Base-by-base conservation (phyloP, 2,113 vertebrate genomes). In the Cromileptes altivelis region DNA sequence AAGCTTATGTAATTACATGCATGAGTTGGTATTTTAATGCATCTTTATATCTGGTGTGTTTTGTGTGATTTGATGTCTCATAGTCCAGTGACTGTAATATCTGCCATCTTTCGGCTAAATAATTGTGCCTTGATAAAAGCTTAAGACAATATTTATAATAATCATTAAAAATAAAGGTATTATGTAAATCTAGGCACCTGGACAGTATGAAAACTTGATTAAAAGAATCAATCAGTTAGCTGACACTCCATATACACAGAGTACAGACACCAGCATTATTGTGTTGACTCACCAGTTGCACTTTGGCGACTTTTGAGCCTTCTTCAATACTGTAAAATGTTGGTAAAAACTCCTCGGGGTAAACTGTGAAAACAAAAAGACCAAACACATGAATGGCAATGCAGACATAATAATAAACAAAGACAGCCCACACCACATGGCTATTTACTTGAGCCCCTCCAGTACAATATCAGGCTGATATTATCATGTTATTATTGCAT, bases 261-360 rank as follows among this genome's bases (percentile, higher is more conserved):
- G 14, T 23, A 14, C n/a, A 47, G 8, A 78, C 11, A 69, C 4
- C 37, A 15, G 12, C 17, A n/a, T 61, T 12, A 33, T 14, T 15
- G 23, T 15, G 37, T 25, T 21, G n/a, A 94, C 94, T 93, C 82
- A 96, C 95, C 94, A 70, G 74, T 25, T 75, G 57, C 37, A 84
- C 60, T 88, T 89, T 94, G 21, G 23, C 0, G 14, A 90, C 9
- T 0, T 4, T 45, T 9, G 58, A 7, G 58, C 86, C 91, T 85
- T 92, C 90, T 61, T 25, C 27, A 60, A 93, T 91, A 23, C 76
- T 75, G 4, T 88, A 83, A 85, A 91, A 95, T 0, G 91, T 95
- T 49, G 94, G 94, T 80, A 95, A 78, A 82, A 94, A 91, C 87
- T 95, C 93, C 73, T 95, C 47, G 0, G 84, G 80, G 65, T 95